These are phyloP conservation scores for Apomyelois bistriatella DNA, from an alignment of 2,888 invertebrate genomes.

Conservation along the genomic window DNA sequence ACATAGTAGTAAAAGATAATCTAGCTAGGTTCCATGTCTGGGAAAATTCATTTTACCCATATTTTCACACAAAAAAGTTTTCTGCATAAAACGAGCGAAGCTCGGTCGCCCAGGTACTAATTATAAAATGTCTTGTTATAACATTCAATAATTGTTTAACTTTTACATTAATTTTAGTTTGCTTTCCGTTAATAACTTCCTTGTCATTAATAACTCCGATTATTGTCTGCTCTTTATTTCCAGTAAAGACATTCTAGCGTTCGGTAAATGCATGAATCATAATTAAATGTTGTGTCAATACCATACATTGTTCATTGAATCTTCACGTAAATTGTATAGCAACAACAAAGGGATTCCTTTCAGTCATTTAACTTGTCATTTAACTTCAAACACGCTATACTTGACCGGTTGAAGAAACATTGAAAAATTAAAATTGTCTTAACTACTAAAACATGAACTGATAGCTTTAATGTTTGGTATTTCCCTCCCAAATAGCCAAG, in stretches of 20 bases:
- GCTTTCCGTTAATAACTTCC: too few species aligned
- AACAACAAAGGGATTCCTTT: constrained; percentile 20
- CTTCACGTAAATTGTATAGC: background rate
- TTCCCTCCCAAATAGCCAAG: constrained; percentile 22
- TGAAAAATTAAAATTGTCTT: constrained; percentile 23
- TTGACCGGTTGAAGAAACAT: constrained; percentile 57
- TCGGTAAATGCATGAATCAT: background rate
- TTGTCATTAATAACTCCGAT: too few species aligned
- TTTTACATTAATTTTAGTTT: too few species aligned
- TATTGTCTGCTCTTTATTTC: too few species aligned
- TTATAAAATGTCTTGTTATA: too few species aligned
- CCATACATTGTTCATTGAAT: background rate
- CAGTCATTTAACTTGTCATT: constrained; percentile 32
- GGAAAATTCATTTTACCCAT: too few species aligned
- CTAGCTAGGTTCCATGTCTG: too few species aligned
- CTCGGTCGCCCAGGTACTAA: too few species aligned
- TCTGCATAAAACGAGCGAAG: too few species aligned
- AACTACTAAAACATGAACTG: constrained; percentile 28
- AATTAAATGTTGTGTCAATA: background rate
- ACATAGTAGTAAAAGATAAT: too few species aligned
- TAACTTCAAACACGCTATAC: constrained; percentile 42
- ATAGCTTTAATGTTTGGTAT: constrained; percentile 22
- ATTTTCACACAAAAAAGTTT: too few species aligned
- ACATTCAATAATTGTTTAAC: too few species aligned
- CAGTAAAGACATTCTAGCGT: background rate